Evolutionary conservation across 2,888 invertebrate genomes (phyloP), one percentile per base, ranked within the genome.

Genomic region (Exephanes ischioxanthus): DNA sequence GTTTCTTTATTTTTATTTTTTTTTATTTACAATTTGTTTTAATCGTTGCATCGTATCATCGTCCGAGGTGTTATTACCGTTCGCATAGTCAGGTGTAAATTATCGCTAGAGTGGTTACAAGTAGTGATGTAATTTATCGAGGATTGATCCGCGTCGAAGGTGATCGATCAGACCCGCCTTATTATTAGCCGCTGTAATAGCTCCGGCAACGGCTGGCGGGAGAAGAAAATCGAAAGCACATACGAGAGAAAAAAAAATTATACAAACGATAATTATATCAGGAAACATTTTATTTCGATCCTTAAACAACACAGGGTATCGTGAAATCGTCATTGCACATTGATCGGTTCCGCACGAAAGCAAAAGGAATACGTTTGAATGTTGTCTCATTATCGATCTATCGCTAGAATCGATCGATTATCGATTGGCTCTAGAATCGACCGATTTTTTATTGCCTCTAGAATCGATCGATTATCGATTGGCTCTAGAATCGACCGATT

Each of bases 201-300:
- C 6, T 33, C 33, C 16, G 19, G 9, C 4, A 1, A 1, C 30
- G 51, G 3, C 9, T 16, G 26, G 48, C 16, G 5, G 22, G 6
- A 70, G 16, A 48, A 19, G 6, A 72, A 37, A 53, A n/a, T 33
- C 16, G 22, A 58, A 22, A 72, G 19, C 14, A 19, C 16, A 26
- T 3, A 9, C 19, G 11, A 14, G 14, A 51, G 33, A 37, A 41
- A 30, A 5, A 55, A 72, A 37, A 19, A 41, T 67, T 66, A n/a
- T 66, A 19, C 7, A 61, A 61, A 22, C 26, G 14, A n/a, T 30
- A 16, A 61, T 61, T 30, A 33, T 33, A 33, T 61, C 26, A 80
- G 72, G 66, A 84, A 80, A 77, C 66, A 41, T 80, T 84, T 80
- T 80, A 80, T 77, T 84, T 79, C 26, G 37, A 51, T 67, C 58